Conservation (phyloP, 1,140 invertebrate species). For the Nephila pilipes region DNA sequence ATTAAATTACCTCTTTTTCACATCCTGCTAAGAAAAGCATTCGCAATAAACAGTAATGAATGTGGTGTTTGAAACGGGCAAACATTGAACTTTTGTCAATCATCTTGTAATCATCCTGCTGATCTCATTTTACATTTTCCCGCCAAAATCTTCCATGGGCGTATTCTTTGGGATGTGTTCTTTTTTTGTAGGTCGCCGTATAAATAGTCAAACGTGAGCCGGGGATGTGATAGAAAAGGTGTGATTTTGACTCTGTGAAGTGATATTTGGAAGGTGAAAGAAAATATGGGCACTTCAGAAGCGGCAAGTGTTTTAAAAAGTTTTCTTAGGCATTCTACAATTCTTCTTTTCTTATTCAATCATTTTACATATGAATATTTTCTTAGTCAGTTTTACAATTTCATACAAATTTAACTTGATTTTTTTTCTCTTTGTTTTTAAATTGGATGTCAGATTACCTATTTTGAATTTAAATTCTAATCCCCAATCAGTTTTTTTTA, state of each 20-base stretch:
- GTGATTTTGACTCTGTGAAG: background rate
- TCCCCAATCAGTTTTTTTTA: too few species aligned
- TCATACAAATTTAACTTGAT: too few species aligned
- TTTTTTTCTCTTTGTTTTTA: too few species aligned
- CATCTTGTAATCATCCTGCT: slow-evolving; percentile 45
- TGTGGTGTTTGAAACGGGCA: background rate
- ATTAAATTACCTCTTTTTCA: background rate
- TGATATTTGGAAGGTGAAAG: background rate
- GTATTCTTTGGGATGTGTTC: slow-evolving; percentile 33
- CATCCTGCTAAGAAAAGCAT: background rate
- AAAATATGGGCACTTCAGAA: too few species aligned
- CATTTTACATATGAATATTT: too few species aligned
- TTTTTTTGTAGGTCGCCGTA: slow-evolving; percentile 55
- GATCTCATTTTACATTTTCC: slow-evolving; percentile 50
- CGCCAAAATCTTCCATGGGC: slow-evolving; percentile 28
- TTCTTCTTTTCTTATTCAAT: too few species aligned
- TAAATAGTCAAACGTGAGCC: slow-evolving; percentile 30
- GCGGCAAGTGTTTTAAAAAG: too few species aligned
- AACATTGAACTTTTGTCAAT: slow-evolving; percentile 69
- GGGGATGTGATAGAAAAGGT: slow-evolving; percentile 4
- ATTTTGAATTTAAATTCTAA: too few species aligned
- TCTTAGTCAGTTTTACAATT: too few species aligned
- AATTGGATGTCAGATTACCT: too few species aligned
- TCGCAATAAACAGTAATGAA: background rate
- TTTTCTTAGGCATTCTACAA: too few species aligned